Base-by-base conservation (phyloP, 2,888 invertebrate species). In the Epinotia bilunana region DNA sequence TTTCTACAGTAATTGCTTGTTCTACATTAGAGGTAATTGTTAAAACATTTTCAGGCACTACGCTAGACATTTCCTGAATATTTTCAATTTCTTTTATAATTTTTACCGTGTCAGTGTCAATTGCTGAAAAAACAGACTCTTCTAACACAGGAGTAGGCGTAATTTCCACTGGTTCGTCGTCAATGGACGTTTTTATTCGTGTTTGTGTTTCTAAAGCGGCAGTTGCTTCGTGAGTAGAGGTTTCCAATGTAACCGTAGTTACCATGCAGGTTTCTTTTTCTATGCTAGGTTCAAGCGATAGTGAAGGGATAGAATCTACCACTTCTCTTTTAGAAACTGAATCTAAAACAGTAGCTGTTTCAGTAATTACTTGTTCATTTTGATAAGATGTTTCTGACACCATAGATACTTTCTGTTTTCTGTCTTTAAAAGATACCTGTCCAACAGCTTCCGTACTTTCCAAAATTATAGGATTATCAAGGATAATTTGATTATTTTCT, bases 401-500 rank as follows among this genome's bases (percentile, higher is more conserved):
- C 11, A 18, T 13, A 0, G 69, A 9, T 23, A 39, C 7, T n/a
- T n/a, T n/a, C n/a, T n/a, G n/a, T n/a, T n/a, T n/a, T n/a, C n/a
- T n/a, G 49, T 69, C 43, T 20, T 23, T 28, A 11, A 13, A 20
- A 16, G 16, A 1, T 2, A 16, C 20, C 2, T 9, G 43, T 58
- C 20, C 6, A 43, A 46, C 69, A 6, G 58, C 46, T 23, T n/a
- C 12, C 11, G 28, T 58, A 46, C 58, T 23, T 69, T 69, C 69
- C 5, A 69, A 60, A 60, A 69, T n/a, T 1, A 13, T 69, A n/a
- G 58, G 64, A 46, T 28, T 43, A 58, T 72, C 72, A 33, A 73
- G 39, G 3, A 69, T 28, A n/a, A 69, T 60, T 60, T 28, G 60
- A 57, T 60, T 23, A n/a, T 60, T 69, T 69, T 58, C 28, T 12